Conservation (phyloP, 2,888 invertebrate genomes). For the Andrena praecox region DNA sequence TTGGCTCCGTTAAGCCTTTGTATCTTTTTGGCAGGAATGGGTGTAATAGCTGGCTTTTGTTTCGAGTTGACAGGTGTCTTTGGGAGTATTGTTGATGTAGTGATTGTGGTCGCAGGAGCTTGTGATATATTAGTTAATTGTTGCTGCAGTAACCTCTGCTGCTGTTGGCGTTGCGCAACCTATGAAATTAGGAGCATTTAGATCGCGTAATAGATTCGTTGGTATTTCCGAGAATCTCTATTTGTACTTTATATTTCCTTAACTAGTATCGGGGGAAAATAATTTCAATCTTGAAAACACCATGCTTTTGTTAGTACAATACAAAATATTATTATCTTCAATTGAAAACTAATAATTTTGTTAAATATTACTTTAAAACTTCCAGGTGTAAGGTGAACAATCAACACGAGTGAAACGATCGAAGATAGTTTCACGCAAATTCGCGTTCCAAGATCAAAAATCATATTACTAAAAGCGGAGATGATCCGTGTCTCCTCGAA, state of each 20-base stretch:
- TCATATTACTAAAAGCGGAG: constrained; percentile 19
- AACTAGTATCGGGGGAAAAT: constrained; percentile 22
- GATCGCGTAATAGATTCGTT: background rate
- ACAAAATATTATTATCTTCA: constrained; percentile 55
- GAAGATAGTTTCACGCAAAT: constrained; percentile 1
- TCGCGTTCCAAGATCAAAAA: background rate
- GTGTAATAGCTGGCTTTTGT: constrained; percentile 81
- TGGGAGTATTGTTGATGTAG: constrained; percentile 76
- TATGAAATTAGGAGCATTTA: constrained; percentile 72
- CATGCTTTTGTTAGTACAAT: constrained; percentile 75
- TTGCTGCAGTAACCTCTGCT: constrained; percentile 87
- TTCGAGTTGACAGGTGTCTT: constrained; percentile 80
- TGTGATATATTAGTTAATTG: constrained; percentile 79
- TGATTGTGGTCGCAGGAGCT: constrained; percentile 78
- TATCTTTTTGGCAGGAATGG: constrained; percentile 81
- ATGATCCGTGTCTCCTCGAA: constrained; percentile 3
- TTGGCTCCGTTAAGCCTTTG: constrained; percentile 84
- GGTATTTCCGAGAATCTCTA: background rate
- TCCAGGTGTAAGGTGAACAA: constrained; percentile 3
- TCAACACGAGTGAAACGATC: background rate
- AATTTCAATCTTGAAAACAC: constrained; percentile 57
- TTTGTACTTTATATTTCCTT: background rate
- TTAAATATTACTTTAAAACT: constrained; percentile 47
- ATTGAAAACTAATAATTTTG: constrained; percentile 44
- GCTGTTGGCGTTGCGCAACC: constrained; percentile 90